Percentiles rank a stretch among this genome's conserved stretches.
Evolutionary conservation across 2,888 invertebrate genomes (phyloP).

Genomic region (Cephus pygmeus): DNA sequence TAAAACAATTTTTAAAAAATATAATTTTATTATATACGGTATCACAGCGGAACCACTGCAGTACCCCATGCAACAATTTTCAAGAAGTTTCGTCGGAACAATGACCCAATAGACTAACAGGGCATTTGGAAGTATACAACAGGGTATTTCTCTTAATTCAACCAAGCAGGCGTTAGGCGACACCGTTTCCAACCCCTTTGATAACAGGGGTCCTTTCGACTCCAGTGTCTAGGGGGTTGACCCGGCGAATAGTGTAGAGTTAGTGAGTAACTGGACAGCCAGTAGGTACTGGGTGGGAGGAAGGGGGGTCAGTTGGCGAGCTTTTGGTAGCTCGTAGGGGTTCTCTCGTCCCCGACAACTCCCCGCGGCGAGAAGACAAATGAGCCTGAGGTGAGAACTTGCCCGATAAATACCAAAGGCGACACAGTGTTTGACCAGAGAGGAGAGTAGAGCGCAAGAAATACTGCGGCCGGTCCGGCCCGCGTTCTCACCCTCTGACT

Average conservation of each 20-base stretch:
- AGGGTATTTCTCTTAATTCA: slow-evolving; percentile 6
- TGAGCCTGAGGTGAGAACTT: slow-evolving; percentile 67
- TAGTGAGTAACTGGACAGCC: neutral
- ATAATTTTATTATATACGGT: neutral
- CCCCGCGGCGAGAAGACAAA: slow-evolving; percentile 63
- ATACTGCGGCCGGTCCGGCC: slow-evolving; percentile 50
- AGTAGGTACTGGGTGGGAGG: slow-evolving; percentile 23
- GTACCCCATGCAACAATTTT: no score
- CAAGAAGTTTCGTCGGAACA: neutral
- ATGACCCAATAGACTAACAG: neutral
- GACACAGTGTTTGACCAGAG: slow-evolving; percentile 65
- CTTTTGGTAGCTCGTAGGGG: slow-evolving; percentile 37
- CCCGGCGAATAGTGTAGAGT: neutral
- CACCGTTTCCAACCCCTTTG: neutral
- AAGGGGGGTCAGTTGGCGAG: slow-evolving; percentile 38
- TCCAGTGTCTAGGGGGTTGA: neutral
- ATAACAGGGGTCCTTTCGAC: neutral
- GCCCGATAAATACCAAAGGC: slow-evolving; percentile 66
- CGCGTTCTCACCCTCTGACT: slow-evolving; percentile 24
- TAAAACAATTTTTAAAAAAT: neutral
- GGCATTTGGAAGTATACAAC: neutral
- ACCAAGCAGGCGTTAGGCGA: neutral
- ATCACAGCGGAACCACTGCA: no score
- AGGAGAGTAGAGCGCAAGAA: slow-evolving; percentile 59
- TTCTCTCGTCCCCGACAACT: slow-evolving; percentile 41